Base-by-base conservation (phyloP, 2,113 vertebrate genomes). In the Clarias gariepinus region DNA sequence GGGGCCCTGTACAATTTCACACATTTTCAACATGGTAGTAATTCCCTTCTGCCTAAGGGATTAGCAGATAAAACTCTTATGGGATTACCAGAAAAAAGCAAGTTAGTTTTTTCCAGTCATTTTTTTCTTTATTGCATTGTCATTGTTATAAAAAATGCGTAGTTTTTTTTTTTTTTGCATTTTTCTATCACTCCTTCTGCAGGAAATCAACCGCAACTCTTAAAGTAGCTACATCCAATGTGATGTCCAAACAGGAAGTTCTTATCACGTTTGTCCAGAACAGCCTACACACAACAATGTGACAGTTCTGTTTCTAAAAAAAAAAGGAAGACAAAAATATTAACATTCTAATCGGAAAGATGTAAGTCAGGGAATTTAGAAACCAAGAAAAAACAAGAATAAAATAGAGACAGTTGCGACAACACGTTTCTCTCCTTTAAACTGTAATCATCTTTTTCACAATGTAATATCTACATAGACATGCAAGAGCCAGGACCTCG, bases 371-470 rank as follows among this genome's bases (percentile, higher is more conserved):
- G 6, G 30, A 53, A 9, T 76, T 30, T 19, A 57, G 7, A 63
- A 81, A 68, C 33, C 18, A 69, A 66, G 84, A 18, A 33, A 64
- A 74, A 41, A 78, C 76, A 68, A 47, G 47, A 15, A 73, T 33
- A 30, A 85, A 91, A 92, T 90, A 61, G 86, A 83, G 88, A 87
- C 15, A 36, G 81, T 91, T 88, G 84, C 90, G 90, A 93, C 92
- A 89, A 23, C 4, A 2, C 74, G 57, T 85, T 93, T 79, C 58
- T 79, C 82, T 64, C 88, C 66, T 78, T 57, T 30, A 16, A 10
- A 55, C 85, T 85, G n/a, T 88, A 66, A 53, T 86, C 25, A 74
- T 53, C 82, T 68, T 36, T 78, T 86, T 86, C 28, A 53, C 85
- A 83, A n/a, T 60, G 81, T 47, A 18, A 82, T 36, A 53, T 79